Base-by-base conservation (phyloP, 2,888 invertebrate species). In the Cataglyphis rosenhaueri region DNA sequence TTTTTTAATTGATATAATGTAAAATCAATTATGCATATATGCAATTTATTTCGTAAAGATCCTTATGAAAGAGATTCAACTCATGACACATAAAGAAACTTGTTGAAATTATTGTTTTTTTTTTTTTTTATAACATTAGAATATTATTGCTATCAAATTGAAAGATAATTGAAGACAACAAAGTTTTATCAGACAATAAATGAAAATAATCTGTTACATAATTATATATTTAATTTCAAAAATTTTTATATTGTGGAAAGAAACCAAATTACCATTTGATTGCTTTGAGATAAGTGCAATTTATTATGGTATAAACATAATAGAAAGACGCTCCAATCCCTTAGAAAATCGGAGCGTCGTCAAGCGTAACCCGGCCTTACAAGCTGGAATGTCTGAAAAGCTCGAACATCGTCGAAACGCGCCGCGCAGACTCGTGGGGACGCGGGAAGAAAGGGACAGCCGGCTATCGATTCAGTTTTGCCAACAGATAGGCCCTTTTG, bases 381-480 rank as follows among this genome's bases (percentile, higher is more conserved):
- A 52, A 81, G 81, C 82, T 89, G 90, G 91, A 91, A 87, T 87
- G 87, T 88, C 90, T 89, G 85, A 70, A 74, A 86, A 86, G 85
- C 71, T 84, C 68, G 61, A 75, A 79, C 79, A 82, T 83, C 84
- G 73, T 76, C 57, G 84, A 82, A 82, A 44, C 41, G 76, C 70
- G 75, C n/a, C 85, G 91, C 92, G 92, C 92, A 92, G 87, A 73
- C 89, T 86, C 91, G 35, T 74, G 84, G 64, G 52, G 76, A 76
- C 83, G 90, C 88, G 90, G 87, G 88, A 88, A 91, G 89, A 86
- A 89, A 87, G 92, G 89, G 89, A 90, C 88, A 89, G 85, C 75
- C 84, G 82, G 52, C 88, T 93, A 93, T 93, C 90, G 93, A 93
- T 93, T 93, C 93, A 92, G 93, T 91, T 85, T 87, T 92, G 81